A percentile compares a stretch with the other conserved stretches of the same genome.
Evolutionary conservation across 2,797 vertebrate genomes (phyloP).

Genomic region (Darevskia mixta): DNA sequence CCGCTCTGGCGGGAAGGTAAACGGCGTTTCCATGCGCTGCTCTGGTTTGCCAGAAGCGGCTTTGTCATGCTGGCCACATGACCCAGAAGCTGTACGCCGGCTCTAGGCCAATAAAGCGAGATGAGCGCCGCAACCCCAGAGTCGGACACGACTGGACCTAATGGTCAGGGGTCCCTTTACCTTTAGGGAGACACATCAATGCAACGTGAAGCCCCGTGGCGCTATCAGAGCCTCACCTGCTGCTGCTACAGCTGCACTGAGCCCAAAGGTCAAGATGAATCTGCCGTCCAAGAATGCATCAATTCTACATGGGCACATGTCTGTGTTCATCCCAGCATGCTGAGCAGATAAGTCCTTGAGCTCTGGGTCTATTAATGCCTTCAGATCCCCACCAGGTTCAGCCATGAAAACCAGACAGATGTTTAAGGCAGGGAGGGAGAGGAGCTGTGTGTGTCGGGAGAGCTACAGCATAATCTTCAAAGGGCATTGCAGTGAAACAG

Average conservation of each 20-base stretch:
- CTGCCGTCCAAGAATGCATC: neutral
- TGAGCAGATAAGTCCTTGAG: conserved; percentile 24
- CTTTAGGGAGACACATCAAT: neutral
- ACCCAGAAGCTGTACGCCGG: no score
- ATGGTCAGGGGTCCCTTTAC: no score
- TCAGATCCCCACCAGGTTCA: neutral
- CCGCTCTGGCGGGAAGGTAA: no score
- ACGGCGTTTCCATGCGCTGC: no score
- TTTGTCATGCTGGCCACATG: no score
- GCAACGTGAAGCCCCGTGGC: neutral
- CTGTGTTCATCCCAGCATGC: neutral
- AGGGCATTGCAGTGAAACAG: neutral
- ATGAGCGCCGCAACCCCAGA: no score
- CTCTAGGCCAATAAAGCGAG: no score
- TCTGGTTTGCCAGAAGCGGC: no score
- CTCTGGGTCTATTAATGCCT: neutral
- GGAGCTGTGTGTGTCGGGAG: no score
- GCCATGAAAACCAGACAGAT: neutral
- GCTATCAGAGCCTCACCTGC: neutral
- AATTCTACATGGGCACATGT: neutral
- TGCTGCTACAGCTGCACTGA: neutral
- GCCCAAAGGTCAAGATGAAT: neutral
- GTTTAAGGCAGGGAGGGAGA: neutral
- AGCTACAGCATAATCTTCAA: neutral
- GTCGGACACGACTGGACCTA: no score